Percentiles rank a stretch among this genome's conserved stretches.
These are phyloP conservation scores for Ophioninae sp. DNA, from an alignment of 2,888 invertebrate species.

Conservation along the genomic window DNA sequence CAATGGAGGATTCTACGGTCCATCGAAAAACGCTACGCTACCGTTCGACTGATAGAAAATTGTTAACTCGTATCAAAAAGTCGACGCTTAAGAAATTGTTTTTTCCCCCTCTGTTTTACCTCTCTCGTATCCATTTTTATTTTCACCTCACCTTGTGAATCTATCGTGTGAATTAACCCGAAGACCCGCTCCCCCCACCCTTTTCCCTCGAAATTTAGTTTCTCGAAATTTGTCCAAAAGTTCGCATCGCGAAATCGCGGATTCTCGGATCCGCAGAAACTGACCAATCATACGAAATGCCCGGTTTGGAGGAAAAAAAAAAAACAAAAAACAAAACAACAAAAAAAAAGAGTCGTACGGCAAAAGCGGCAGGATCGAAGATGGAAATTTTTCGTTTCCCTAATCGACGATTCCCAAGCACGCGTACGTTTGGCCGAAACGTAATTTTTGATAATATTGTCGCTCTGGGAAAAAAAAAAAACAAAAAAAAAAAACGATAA, in stretches of 20 bases:
- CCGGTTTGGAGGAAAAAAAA: conserved; percentile 34
- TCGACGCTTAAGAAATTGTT: conserved; percentile 70
- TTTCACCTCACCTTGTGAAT: conserved; percentile 40
- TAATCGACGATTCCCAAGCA: conserved; percentile 58
- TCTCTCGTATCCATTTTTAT: conserved; percentile 51
- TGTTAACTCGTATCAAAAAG: conserved; percentile 79
- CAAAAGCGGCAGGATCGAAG: conserved; percentile 39
- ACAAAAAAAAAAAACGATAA: too few species aligned
- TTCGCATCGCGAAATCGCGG: conserved; percentile 64
- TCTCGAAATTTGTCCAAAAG: conserved; percentile 53
- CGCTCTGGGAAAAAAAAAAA: conserved; percentile 65
- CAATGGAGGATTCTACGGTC: conserved; percentile 64
- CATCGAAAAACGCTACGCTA: conserved; percentile 66
- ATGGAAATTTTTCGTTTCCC: conserved; percentile 60
- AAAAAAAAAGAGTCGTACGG: conserved; percentile 22
- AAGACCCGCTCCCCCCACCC: conserved; percentile 39
- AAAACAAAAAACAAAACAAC: too few species aligned
- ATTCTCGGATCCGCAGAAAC: conserved; percentile 55
- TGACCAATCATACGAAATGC: conserved; percentile 46
- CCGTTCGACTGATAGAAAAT: conserved; percentile 76
- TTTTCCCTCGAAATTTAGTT: conserved; percentile 44
- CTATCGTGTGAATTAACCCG: conserved; percentile 57
- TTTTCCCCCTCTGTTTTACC: conserved; percentile 44
- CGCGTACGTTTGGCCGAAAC: conserved; percentile 58
- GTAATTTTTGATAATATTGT: conserved; percentile 79